Conservation (phyloP, 2,113 vertebrate genomes). For the Pteronura brasiliensis region DNA sequence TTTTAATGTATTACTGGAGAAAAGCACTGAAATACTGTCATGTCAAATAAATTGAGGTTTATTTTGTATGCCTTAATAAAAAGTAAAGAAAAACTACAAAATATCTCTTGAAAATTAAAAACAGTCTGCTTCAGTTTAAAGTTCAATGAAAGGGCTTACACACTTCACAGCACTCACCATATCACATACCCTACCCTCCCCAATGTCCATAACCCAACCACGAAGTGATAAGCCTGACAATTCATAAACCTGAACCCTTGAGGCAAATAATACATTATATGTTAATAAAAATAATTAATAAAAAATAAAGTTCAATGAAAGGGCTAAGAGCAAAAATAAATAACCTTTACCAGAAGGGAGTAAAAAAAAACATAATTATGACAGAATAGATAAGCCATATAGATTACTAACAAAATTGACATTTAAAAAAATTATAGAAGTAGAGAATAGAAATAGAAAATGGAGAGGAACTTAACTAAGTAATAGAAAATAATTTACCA, state of each 20-base stretch:
- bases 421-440: conserved; percentile 3
- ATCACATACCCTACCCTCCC: no score
- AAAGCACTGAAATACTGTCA: background rate
- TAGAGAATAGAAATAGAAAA: background rate
- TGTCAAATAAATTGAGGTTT: background rate
- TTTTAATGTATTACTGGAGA: background rate
- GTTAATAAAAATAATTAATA: no score
- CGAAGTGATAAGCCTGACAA: no score
- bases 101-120: background rate
- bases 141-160: background rate
- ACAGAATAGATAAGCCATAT: background rate
- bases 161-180: no score
- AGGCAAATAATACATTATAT: no score
- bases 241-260: no score
- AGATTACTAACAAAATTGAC: background rate
- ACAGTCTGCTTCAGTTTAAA: background rate
- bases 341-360: background rate
- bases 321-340: background rate
- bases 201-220: no score
- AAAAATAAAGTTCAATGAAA: background rate
- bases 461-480: background rate
- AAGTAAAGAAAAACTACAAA: background rate
- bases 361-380: background rate
- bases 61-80: background rate
- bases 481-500: background rate